These are phyloP conservation scores for Nephotettix cincticeps DNA, from an alignment of 1,140 invertebrate species.

Conservation along the genomic window DNA sequence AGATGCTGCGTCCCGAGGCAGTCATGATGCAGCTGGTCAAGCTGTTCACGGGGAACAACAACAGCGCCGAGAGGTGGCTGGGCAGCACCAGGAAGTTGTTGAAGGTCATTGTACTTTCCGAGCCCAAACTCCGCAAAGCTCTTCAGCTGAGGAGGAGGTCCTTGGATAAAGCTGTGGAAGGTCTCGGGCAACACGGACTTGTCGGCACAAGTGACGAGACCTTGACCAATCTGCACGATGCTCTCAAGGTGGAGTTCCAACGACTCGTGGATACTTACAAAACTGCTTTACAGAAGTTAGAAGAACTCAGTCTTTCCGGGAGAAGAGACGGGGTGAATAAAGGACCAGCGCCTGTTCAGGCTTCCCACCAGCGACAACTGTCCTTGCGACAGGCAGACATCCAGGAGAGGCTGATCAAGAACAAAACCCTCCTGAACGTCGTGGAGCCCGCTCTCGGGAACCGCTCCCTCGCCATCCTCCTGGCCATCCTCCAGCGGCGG, in stretches of 20 bases:
- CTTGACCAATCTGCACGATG: slow-evolving; percentile 57
- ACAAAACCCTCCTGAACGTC: slow-evolving; percentile 84
- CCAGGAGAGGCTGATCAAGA: slow-evolving; percentile 87
- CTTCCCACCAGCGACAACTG: slow-evolving; percentile 85
- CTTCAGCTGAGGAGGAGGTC: slow-evolving; percentile 65
- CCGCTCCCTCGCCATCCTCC: slow-evolving; percentile 56
- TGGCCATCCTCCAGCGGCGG: slow-evolving; percentile 58
- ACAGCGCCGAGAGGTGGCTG: slow-evolving; percentile 48
- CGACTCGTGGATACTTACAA: slow-evolving; percentile 83
- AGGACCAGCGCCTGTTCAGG: slow-evolving; percentile 78
- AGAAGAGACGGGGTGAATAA: slow-evolving; percentile 51
- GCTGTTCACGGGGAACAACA: slow-evolving; percentile 62
- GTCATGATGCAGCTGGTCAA: slow-evolving; percentile 79
- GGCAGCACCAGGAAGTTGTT: slow-evolving; percentile 57
- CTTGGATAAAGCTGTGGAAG: slow-evolving; percentile 81
- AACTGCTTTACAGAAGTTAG: slow-evolving; percentile 81
- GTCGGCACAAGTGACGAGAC: slow-evolving; percentile 62
- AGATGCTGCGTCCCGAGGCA: slow-evolving; percentile 65
- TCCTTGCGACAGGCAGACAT: slow-evolving; percentile 77
- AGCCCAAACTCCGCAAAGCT: slow-evolving; percentile 57
- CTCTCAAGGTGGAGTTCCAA: slow-evolving; percentile 67
- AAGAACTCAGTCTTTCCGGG: slow-evolving; percentile 65
- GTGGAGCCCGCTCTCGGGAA: slow-evolving; percentile 66
- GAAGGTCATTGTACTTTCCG: slow-evolving; percentile 48
- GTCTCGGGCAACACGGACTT: slow-evolving; percentile 84